These are phyloP conservation scores for Achlya flavicornis DNA, from an alignment of 2,888 invertebrate genomes.

Conservation along the genomic window DNA sequence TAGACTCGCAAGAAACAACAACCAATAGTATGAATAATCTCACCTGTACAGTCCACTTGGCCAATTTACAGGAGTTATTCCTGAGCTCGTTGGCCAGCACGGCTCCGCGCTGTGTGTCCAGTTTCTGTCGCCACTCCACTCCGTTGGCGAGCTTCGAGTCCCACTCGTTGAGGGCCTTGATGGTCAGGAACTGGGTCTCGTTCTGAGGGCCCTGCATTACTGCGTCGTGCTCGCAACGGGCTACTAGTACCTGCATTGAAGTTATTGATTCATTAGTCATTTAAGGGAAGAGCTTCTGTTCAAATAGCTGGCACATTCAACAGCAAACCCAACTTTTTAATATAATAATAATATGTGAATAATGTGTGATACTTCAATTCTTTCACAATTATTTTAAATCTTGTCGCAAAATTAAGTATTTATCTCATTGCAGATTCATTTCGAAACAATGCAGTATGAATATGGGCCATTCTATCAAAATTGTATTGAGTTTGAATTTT, in stretches of 20 bases:
- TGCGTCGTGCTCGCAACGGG: constrained; percentile 98
- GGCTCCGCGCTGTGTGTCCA: constrained; percentile 98
- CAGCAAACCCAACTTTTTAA: no score
- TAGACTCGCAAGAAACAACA: no score
- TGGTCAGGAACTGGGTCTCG: constrained; percentile 95
- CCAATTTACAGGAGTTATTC: constrained; percentile 99
- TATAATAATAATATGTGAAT: no score
- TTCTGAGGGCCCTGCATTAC: constrained; percentile 94
- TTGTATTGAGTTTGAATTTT: no score
- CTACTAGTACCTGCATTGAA: constrained; percentile 87
- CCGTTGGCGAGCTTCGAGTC: constrained; percentile 98
- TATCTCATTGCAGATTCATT: no score
- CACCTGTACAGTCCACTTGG: constrained; percentile 99
- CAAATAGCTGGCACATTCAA: no score
- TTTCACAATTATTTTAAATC: no score
- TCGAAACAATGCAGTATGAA: no score
- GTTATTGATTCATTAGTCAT: background rate
- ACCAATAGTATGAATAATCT: background rate
- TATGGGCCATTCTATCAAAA: no score
- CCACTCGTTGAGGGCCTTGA: constrained; percentile 99
- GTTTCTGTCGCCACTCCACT: constrained; percentile 98
- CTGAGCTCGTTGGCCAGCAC: constrained; percentile 98
- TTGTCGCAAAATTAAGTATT: no score
- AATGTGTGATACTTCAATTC: no score
- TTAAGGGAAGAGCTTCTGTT: background rate